These are phyloP conservation scores for Drosophila kuntzei DNA, from an alignment of 2,888 invertebrate species.

Conservation along the genomic window DNA sequence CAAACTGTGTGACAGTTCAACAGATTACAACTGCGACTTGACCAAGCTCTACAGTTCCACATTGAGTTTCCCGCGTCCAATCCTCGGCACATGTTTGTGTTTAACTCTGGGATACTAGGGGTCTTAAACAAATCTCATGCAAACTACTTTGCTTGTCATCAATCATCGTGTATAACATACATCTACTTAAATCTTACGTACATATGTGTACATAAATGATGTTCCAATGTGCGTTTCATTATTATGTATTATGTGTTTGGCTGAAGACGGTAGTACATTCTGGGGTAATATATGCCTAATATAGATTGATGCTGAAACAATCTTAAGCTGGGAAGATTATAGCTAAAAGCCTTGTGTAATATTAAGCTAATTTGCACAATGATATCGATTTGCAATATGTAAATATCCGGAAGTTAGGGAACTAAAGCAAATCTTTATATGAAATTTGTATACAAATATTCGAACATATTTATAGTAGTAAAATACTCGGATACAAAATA, in stretches of 20 bases:
- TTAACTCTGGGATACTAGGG: conserved; percentile 28
- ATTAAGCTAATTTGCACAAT: conserved; percentile 42
- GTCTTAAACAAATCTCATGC: conserved; percentile 61
- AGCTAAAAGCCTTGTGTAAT: conserved; percentile 43
- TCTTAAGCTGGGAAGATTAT: conserved; percentile 55
- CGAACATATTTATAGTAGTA: background rate
- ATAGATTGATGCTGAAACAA: conserved; percentile 66
- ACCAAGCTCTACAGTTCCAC: conserved; percentile 33
- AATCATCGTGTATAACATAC: conserved; percentile 57
- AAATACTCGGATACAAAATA: background rate
- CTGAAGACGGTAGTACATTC: conserved; percentile 62
- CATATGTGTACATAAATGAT: conserved; percentile 12
- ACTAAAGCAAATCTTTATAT: background rate
- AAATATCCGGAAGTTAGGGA: background rate
- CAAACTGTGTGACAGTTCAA: conserved; percentile 45
- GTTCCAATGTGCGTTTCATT: conserved; percentile 39
- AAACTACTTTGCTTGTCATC: conserved; percentile 69
- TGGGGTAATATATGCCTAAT: conserved; percentile 54
- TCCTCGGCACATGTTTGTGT: conserved; percentile 58
- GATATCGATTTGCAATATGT: background rate
- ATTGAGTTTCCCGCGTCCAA: conserved; percentile 28
- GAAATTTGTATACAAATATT: background rate
- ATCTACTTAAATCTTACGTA: conserved; percentile 2
- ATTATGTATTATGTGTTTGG: conserved; percentile 47
- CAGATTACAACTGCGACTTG: conserved; percentile 56